phyloP scores from a whole-genome alignment of 2,888 invertebrate genomes.

The Caenorhabditis wallacei region DNA sequence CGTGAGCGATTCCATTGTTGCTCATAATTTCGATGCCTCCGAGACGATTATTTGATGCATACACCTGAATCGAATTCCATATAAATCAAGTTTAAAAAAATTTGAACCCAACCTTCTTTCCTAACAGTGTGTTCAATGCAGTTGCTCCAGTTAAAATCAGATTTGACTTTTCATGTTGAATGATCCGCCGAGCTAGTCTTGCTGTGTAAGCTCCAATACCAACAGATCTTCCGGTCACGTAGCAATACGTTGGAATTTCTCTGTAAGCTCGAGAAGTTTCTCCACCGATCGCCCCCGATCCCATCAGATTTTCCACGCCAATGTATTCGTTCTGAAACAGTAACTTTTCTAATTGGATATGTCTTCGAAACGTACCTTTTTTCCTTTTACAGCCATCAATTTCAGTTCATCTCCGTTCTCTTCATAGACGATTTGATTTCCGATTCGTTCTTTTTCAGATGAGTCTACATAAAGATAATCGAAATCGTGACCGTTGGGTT shows the following conservation, averaged over 20 bases:
- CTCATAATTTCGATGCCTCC: constrained; percentile 98
- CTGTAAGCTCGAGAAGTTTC: constrained; percentile 97
- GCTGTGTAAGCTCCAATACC: constrained; percentile 98
- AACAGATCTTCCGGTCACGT: constrained; percentile 98
- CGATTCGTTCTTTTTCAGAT: constrained; percentile 88
- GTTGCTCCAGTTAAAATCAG: constrained; percentile 97
- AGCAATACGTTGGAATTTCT: constrained; percentile 92
- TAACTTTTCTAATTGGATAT: not conserved
- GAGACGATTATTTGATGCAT: constrained; percentile 98
- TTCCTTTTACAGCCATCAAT: constrained; percentile 85
- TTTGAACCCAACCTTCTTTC: constrained; percentile 85
- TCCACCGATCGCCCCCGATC: constrained; percentile 91
- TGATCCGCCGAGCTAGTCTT: constrained; percentile 92
- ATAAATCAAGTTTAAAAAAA: not conserved
- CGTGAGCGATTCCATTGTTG: constrained; percentile 97
- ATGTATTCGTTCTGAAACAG: constrained; percentile 85
- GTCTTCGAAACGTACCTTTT: constrained; percentile 84
- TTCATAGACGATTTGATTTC: constrained; percentile 76
- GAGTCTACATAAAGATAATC: constrained; percentile 95
- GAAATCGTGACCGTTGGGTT: constrained; percentile 92
- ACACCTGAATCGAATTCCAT: constrained; percentile 87
- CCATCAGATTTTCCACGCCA: constrained; percentile 94
- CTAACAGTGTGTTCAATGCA: constrained; percentile 87
- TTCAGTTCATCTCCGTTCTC: constrained; percentile 82
- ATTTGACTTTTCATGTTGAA: constrained; percentile 88